These are phyloP conservation scores for Actinia equina DNA, from an alignment of 64 coral and sea anemone genomes.

Conservation along the genomic window DNA sequence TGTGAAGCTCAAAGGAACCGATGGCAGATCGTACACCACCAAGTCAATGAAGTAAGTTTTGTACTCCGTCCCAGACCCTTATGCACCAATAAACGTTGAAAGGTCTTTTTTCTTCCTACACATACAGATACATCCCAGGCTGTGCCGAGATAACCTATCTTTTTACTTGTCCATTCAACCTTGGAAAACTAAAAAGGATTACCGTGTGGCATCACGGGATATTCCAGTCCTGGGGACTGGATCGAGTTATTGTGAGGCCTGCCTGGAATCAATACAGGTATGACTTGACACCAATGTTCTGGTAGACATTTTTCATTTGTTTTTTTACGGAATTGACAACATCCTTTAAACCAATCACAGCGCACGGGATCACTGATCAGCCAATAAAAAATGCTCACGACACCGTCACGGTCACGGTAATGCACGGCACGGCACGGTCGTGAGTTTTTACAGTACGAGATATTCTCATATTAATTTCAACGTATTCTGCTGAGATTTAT, in stretches of 20 bases:
- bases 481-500: too few species aligned
- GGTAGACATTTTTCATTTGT: too few species aligned
- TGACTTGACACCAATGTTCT: background rate
- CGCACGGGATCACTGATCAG: too few species aligned
- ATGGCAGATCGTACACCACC: background rate
- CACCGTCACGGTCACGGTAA: too few species aligned
- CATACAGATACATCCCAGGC: constrained; percentile 22
- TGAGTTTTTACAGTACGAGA: too few species aligned
- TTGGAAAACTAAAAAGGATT: constrained; percentile 5
- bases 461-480: too few species aligned
- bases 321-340: too few species aligned
- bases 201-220: constrained; percentile 37
- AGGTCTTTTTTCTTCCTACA: background rate
- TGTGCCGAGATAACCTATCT: constrained; percentile 9
- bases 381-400: too few species aligned
- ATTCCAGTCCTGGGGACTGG: constrained; percentile 39
- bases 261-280: constrained; percentile 19
- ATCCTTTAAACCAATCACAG: too few species aligned
- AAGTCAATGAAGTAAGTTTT: constrained; percentile 26
- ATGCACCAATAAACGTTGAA: background rate
- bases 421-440: too few species aligned
- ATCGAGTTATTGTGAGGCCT: constrained; percentile 10
- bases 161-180: constrained; percentile 4
- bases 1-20: constrained; percentile 10
- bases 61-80: background rate